Conservation (phyloP, 2,113 vertebrate genomes). For the Nycticryphes semicollaris region DNA sequence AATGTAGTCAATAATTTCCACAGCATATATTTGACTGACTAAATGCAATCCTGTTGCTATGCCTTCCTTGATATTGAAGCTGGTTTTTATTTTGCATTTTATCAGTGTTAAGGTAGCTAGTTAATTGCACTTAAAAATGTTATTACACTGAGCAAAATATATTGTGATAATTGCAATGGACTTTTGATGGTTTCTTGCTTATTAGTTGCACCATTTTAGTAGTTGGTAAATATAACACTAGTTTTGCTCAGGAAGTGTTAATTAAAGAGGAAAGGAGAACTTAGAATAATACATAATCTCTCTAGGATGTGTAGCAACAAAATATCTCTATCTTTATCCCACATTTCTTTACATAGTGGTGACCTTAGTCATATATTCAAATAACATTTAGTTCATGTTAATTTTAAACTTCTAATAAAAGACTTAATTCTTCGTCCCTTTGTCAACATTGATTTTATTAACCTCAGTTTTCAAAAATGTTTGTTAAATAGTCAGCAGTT, state of each 20-base stretch:
- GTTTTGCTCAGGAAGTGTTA: neutral
- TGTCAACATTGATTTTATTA: slow-evolving; percentile 17
- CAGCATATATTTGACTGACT: neutral
- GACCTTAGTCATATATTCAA: neutral
- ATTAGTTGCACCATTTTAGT: slow-evolving; percentile 15
- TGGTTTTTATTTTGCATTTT: neutral
- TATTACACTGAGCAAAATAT: slow-evolving; percentile 21
- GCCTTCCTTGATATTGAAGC: neutral
- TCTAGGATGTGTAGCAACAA: neutral
- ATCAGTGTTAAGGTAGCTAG: neutral
- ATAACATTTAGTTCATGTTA: neutral
- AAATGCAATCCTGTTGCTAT: neutral
- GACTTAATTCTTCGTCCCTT: neutral
- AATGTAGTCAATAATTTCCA: neutral
- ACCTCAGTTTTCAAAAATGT: neutral
- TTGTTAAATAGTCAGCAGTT: neutral
- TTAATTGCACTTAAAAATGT: slow-evolving; percentile 1
- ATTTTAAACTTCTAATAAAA: slow-evolving; percentile 35
- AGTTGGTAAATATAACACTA: neutral
- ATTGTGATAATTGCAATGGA: slow-evolving; percentile 25
- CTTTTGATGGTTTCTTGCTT: slow-evolving; percentile 18
- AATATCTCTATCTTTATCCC: neutral
- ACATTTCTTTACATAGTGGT: neutral
- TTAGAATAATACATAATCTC: neutral
- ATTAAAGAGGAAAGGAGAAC: slow-evolving; percentile 1